Evolutionary conservation across 64 coral and sea anemone genomes (phyloP).

Genomic region (Montipora sp.): DNA sequence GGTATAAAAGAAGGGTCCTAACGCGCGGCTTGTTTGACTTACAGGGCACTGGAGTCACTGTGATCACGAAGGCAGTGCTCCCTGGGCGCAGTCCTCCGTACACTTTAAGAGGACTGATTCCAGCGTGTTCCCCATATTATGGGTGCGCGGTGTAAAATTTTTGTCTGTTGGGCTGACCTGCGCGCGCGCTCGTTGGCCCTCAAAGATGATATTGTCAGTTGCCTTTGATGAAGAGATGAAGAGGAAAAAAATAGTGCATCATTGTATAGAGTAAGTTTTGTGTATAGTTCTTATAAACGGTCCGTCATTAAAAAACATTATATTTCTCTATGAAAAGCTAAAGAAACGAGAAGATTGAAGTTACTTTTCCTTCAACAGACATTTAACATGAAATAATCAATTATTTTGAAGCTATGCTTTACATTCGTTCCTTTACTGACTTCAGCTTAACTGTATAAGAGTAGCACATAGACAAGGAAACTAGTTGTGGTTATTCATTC

Average conservation of each 20-base stretch:
- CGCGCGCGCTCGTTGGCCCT: slow-evolving; percentile 88
- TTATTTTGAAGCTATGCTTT: too few species aligned
- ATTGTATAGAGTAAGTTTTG: neutral
- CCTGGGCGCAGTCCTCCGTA: slow-evolving; percentile 73
- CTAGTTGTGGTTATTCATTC: too few species aligned
- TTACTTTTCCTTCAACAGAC: too few species aligned
- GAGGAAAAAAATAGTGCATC: neutral
- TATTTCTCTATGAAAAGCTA: too few species aligned
- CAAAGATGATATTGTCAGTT: neutral
- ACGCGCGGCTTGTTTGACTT: slow-evolving; percentile 63
- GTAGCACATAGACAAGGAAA: too few species aligned
- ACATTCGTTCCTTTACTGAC: too few species aligned
- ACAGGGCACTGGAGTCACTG: slow-evolving; percentile 93
- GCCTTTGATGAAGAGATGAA: neutral
- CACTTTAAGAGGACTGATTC: slow-evolving; percentile 75
- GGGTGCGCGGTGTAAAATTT: slow-evolving; percentile 97
- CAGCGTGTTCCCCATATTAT: slow-evolving; percentile 86
- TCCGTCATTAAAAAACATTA: too few species aligned
- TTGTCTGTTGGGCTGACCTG: slow-evolving; percentile 91
- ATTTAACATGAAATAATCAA: too few species aligned
- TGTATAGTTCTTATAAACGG: too few species aligned
- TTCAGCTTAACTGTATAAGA: too few species aligned
- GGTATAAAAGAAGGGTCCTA: slow-evolving; percentile 69
- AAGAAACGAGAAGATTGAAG: too few species aligned
- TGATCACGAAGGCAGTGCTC: slow-evolving; percentile 94